Conservation (phyloP, 2,113 vertebrate genomes). For the Serinus canaria region DNA sequence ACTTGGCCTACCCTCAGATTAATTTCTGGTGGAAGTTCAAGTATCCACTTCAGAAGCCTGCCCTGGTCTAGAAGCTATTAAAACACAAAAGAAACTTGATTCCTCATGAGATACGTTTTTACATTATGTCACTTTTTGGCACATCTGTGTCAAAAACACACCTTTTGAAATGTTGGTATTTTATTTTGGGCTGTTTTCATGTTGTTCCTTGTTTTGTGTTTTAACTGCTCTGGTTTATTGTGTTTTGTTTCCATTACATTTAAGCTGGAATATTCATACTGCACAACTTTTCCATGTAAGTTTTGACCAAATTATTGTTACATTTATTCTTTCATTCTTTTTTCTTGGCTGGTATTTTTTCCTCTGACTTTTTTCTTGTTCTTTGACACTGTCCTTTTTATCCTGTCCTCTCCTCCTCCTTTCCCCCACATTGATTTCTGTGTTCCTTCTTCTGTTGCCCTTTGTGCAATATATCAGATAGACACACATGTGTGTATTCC, state of each 20-base stretch:
- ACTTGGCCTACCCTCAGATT: not conserved
- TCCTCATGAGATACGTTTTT: not conserved
- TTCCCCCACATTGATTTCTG: not conserved
- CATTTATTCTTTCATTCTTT: not conserved
- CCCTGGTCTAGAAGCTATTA: not conserved
- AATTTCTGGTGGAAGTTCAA: not conserved
- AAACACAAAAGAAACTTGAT: not conserved
- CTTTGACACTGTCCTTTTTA: not conserved
- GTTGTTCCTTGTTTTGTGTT: not conserved
- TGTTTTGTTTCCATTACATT: not conserved
- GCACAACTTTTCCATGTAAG: not conserved
- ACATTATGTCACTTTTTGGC: not conserved
- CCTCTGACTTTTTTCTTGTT: not conserved
- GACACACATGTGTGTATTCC: rapidly evolving
- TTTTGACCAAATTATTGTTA: not conserved
- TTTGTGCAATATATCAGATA: not conserved
- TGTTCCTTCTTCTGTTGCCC: not conserved
- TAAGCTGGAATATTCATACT: not conserved
- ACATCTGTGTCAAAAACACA: not conserved
- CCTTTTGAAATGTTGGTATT: not conserved
- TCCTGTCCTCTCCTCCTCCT: rapidly evolving
- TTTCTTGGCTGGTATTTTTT: not conserved
- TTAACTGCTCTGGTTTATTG: not conserved
- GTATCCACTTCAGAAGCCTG: not conserved
- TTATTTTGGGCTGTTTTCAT: not conserved